A percentile compares a stretch with the other conserved stretches of the same genome.
These are phyloP conservation scores for Heliconius ethilla DNA, from an alignment of 2,888 invertebrate genomes.

Conservation along the genomic window DNA sequence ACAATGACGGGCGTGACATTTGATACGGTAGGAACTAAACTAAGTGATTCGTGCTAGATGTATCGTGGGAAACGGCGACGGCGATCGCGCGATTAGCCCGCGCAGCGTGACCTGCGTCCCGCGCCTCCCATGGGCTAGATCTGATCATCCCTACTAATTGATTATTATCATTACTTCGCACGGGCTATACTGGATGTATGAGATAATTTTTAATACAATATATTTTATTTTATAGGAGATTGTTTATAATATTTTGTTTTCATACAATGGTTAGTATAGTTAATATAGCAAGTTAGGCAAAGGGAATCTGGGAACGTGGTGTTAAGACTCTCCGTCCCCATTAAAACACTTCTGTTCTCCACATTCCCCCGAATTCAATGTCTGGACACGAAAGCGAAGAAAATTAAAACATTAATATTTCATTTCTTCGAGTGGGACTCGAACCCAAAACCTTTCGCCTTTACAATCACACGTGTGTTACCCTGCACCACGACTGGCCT, in stretches of 20 bases:
- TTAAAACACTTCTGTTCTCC: too few relatives aligned
- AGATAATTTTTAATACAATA: neutral
- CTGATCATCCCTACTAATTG: slow-evolving; percentile 55
- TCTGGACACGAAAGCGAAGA: too few relatives aligned
- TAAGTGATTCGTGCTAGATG: slow-evolving; percentile 50
- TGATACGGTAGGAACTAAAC: slow-evolving; percentile 55
- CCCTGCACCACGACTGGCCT: too few relatives aligned
- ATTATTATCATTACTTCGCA: slow-evolving; percentile 57
- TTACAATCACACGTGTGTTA: too few relatives aligned
- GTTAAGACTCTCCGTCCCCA: too few relatives aligned
- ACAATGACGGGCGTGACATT: too few relatives aligned
- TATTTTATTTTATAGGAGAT: neutral
- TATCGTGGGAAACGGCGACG: slow-evolving; percentile 59
- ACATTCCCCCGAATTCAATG: too few relatives aligned
- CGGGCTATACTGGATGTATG: slow-evolving; percentile 4
- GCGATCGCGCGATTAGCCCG: slow-evolving; percentile 58
- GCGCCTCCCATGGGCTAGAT: slow-evolving; percentile 61
- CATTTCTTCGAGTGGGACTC: too few relatives aligned
- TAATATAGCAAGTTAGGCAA: too few relatives aligned
- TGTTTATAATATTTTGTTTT: neutral
- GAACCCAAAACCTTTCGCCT: too few relatives aligned
- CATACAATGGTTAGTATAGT: too few relatives aligned
- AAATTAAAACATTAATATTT: too few relatives aligned
- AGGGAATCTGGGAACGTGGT: neutral
- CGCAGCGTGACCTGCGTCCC: slow-evolving; percentile 55